Base-by-base conservation (phyloP, 2,888 invertebrate species). In the Diachrysia chrysitis region DNA sequence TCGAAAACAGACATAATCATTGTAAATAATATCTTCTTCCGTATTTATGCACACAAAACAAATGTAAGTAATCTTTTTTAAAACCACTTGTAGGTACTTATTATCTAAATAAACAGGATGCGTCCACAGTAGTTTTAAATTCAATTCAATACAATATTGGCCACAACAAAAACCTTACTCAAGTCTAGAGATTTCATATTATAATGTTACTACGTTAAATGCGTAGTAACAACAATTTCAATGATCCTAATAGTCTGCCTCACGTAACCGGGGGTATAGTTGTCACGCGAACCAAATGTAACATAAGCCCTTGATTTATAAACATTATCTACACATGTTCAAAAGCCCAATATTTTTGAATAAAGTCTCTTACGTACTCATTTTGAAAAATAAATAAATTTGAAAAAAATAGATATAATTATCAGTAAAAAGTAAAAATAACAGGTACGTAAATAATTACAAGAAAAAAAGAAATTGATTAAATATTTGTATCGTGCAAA, bases 211-310 rank as follows among this genome's bases (percentile, higher is more conserved):
- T 42, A 42, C 42, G 42, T 42, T 42, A 1, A 42, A 42, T 42
- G 42, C n/a, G n/a, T 42, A 42, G 42, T 42, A n/a, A n/a, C n/a
- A 37, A n/a, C 42, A n/a, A 42, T 42, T n/a, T 42, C 42, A 42
- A 42, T 42, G 42, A n/a, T 42, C 42, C 16, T n/a, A 37, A 37
- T 14, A 16, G 42, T n/a, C 42, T 6, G n/a, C 42, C n/a, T n/a
- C 42, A n/a, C 42, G 7, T n/a, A 42, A 5, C 5, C 42, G 7
- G 1, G 42, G n/a, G 42, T 42, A 42, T n/a, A 42, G 42, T 42
- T 42, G n/a, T n/a, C 42, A 42, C 42, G 42, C 42, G 42, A 42
- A 42, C 42, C n/a, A n/a, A n/a, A 6, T n/a, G 42, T 42, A 42
- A 42, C 42, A 42, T 42, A n/a, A 42, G 6, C 3, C 42, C n/a